These are phyloP conservation scores for Hypercompe scribonia DNA, from an alignment of 2,888 invertebrate species.

Conservation along the genomic window DNA sequence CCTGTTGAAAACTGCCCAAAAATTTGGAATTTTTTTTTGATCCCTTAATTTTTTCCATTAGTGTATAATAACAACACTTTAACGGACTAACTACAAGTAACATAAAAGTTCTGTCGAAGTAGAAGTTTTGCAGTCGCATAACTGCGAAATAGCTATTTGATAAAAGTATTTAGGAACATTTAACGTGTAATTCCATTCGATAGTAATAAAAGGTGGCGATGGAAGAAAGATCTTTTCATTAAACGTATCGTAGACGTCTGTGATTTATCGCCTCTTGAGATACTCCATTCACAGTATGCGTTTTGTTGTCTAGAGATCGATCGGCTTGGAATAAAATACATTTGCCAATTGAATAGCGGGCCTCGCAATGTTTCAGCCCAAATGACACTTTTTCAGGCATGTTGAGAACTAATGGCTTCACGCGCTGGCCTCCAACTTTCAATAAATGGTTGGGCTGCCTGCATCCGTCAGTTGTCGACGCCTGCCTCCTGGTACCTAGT, in stretches of 20 bases:
- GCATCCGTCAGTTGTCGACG: conserved; percentile 42
- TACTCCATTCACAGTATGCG: conserved; percentile 79
- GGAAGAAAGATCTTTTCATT: conserved; percentile 80
- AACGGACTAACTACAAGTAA: background rate
- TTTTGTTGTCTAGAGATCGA: conserved; percentile 84
- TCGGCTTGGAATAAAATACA: conserved; percentile 83
- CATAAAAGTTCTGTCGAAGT: conserved; percentile 34
- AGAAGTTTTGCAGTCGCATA: conserved; percentile 52
- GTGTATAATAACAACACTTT: background rate
- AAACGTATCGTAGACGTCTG: conserved; percentile 79
- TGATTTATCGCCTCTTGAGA: conserved; percentile 83
- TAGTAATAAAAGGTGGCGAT: conserved; percentile 73
- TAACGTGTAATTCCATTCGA: conserved; percentile 60
- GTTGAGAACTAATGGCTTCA: conserved; percentile 79
- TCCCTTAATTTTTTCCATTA: too few species aligned
- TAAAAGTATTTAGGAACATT: conserved; percentile 39
- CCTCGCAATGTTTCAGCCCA: conserved; percentile 80
- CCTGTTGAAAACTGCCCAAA: too few species aligned
- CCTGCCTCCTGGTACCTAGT: conserved; percentile 39
- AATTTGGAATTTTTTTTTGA: too few species aligned
- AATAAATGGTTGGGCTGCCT: conserved; percentile 74
- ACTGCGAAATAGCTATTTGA: conserved; percentile 50
- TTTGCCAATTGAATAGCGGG: conserved; percentile 82
- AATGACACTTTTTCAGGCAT: conserved; percentile 82
- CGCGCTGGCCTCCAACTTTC: conserved; percentile 80